Base-by-base conservation (phyloP, 1,140 invertebrate species). In the Aphidius gifuensis region DNA sequence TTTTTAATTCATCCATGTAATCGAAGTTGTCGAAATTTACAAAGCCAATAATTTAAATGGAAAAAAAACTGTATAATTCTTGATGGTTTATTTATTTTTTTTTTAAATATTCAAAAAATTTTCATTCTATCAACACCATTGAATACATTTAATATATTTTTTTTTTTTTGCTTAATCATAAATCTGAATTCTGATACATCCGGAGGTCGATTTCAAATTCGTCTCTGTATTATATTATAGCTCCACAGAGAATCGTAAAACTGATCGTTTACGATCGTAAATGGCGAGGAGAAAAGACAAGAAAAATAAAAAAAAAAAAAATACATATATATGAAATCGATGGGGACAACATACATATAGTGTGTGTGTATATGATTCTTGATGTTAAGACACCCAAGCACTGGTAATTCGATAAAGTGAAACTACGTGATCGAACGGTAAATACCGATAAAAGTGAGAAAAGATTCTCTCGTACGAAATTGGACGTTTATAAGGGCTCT, bases 401-500 rank as follows among this genome's bases (percentile, higher is more conserved):
- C 53, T 40, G 43, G 53, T 55, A 55, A 55, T 55, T 55, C 39
- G 53, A 55, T 55, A 55, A 55, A 55, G 39, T 55, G 53, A 55
- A 55, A 40, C 53, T 55, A 55, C 53, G 53, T 55, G 53, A 55
- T 55, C 53, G 40, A 55, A 55, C 53, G 53, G 53, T 55, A 55
- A 55, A 55, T 55, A 55, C 53, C 53, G 53, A 55, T 55, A 55
- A 55, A 55, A 55, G 53, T 55, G 53, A 55, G 53, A 55, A 32
- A 55, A 55, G 53, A 55, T 55, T 55, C 9, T 38, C 42, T 11
- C 6, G 11, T 55, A 32, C 21, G 42, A 55, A 55, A 55, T 55
- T 55, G 39, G 53, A 42, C n/a, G 53, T 40, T 40, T 55, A 39
- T 53, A 55, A n/a, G 53, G 39, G 39, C 39, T 6, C 53, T 40